Conservation (phyloP, 2,888 invertebrate species). For the Himalopsyche tibetana region DNA sequence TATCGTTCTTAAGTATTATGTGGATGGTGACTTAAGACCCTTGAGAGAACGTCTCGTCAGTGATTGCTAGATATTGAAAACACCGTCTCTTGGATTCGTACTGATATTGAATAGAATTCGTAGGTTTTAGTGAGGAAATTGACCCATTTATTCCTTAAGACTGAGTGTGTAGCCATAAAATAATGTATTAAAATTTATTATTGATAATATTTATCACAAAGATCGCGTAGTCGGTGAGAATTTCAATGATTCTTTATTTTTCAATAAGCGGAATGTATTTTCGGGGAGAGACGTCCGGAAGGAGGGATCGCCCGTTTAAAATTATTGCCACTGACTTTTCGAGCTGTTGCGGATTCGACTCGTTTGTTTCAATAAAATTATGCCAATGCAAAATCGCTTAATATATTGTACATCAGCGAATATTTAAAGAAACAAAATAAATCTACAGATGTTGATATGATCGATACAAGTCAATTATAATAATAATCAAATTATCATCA, state of each 20-base stretch:
- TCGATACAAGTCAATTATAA: no score
- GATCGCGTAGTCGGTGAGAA: background rate
- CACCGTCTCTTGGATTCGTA: conserved; percentile 4
- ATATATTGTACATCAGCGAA: no score
- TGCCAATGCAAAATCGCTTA: no score
- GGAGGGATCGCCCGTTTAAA: no score
- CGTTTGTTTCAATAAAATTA: no score
- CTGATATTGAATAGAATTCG: conserved; percentile 24
- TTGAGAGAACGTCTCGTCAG: background rate
- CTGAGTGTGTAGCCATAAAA: conserved; percentile 16
- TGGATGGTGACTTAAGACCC: background rate
- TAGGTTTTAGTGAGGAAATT: conserved; percentile 33
- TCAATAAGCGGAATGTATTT: background rate
- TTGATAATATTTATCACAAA: background rate
- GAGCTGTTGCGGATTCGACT: no score
- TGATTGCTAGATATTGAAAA: background rate
- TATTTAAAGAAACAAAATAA: no score
- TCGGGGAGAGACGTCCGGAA: background rate
- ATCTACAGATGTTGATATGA: no score
- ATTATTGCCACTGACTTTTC: no score
- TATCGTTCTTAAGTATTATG: background rate
- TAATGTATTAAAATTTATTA: background rate
- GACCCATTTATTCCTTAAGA: conserved; percentile 42
- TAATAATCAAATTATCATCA: no score
- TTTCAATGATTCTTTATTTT: conserved; percentile 23